These are phyloP conservation scores for Potamarius usumacintae DNA, from an alignment of 2,113 vertebrate genomes.

Conservation along the genomic window DNA sequence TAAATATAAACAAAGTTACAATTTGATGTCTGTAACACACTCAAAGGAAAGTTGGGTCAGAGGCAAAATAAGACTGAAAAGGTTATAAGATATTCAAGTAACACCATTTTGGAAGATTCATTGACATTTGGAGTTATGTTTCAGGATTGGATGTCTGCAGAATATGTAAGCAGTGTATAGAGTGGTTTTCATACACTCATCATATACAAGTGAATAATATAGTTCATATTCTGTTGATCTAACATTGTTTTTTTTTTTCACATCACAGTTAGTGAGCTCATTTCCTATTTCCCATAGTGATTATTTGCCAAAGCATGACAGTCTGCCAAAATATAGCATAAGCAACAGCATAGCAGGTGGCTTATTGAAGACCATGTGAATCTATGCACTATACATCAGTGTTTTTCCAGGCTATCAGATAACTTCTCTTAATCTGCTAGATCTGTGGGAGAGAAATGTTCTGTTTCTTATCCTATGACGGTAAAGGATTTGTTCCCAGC, in stretches of 20 bases:
- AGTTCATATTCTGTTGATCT: not conserved
- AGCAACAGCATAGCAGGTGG: not conserved
- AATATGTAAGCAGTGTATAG: not conserved
- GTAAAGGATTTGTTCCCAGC: constrained; percentile 25
- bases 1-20: no score
- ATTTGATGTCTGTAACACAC: no score
- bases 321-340: constrained; percentile 15
- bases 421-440: not conserved
- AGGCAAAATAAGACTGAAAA: no score
- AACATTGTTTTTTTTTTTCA: not conserved
- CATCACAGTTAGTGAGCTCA: not conserved
- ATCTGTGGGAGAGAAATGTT: not conserved
- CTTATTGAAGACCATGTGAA: constrained; percentile 8
- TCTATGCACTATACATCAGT: not conserved
- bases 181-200: not conserved
- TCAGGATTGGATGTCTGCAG: not conserved
- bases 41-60: no score
- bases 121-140: not conserved
- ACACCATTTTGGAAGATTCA: no score
- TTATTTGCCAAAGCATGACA: constrained; percentile 2
- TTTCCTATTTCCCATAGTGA: not conserved
- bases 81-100: no score
- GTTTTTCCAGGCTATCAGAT: constrained; percentile 7
- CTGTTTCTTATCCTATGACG: not conserved
- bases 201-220: not conserved